A percentile compares a stretch with the other conserved stretches of the same genome.
phyloP scores from a whole-genome alignment of 2,888 invertebrate genomes.

The Myathropa florea region DNA sequence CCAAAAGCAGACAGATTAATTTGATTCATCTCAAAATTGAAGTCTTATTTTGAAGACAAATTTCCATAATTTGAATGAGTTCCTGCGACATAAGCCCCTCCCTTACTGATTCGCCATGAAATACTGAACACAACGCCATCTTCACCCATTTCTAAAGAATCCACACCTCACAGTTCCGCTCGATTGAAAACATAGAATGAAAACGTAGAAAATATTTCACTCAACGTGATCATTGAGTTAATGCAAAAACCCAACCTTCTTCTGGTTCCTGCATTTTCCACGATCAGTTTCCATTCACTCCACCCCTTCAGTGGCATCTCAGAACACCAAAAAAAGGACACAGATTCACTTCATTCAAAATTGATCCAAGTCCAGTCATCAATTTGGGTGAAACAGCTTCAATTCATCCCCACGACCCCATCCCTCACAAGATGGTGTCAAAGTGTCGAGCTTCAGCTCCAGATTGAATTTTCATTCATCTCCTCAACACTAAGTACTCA shows the following conservation, averaged over 20 bases:
- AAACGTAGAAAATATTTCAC: not conserved
- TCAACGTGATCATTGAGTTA: not conserved
- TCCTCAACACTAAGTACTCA: conserved; percentile 24
- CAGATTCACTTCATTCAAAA: not conserved
- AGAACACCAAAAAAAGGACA: not conserved
- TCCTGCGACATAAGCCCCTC: no score
- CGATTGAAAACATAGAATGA: not conserved
- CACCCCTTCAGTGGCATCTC: no score
- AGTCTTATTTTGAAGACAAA: no score
- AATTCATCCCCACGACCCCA: not conserved
- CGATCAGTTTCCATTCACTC: not conserved
- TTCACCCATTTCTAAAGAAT: no score
- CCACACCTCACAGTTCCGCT: not conserved
- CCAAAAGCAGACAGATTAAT: no score
- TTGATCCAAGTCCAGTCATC: conserved; percentile 37
- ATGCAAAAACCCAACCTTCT: not conserved
- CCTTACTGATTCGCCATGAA: no score
- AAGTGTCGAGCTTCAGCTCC: conserved; percentile 53
- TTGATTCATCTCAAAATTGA: no score
- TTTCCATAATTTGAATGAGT: no score
- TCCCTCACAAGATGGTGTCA: conserved; percentile 32
- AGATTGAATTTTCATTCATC: conserved; percentile 70
- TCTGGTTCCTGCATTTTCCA: not conserved
- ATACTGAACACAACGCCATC: no score
- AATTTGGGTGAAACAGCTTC: not conserved